Conservation (phyloP, 2,888 invertebrate genomes). For the Tetropium fuscum region DNA sequence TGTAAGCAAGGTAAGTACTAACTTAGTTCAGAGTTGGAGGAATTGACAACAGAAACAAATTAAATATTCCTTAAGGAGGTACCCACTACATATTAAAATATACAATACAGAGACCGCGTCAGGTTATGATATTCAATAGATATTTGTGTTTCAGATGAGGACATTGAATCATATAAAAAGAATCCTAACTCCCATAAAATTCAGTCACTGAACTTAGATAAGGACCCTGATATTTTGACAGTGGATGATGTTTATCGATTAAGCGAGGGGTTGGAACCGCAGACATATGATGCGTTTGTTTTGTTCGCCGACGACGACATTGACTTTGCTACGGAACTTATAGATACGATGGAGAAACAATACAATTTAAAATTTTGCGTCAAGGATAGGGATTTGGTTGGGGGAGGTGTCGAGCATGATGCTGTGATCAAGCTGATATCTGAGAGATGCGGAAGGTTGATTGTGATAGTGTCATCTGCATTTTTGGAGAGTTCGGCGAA, state of each 20-base stretch:
- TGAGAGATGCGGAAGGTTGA: constrained; percentile 81
- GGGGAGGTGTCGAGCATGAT: constrained; percentile 79
- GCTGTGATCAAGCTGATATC: constrained; percentile 80
- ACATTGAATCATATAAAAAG: constrained; percentile 46
- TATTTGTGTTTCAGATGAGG: constrained; percentile 49
- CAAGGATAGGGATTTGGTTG: constrained; percentile 79
- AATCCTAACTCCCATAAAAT: constrained; percentile 38
- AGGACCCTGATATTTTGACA: constrained; percentile 56
- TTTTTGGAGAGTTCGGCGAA: constrained; percentile 85
- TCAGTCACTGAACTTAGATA: constrained; percentile 43
- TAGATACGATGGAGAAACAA: constrained; percentile 72
- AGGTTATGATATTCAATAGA: constrained; percentile 2
- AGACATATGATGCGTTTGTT: constrained; percentile 83
- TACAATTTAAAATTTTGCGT: constrained; percentile 78
- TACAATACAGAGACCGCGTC: too few species aligned
- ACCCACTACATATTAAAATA: too few species aligned
- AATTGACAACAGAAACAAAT: too few species aligned
- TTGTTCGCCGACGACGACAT: constrained; percentile 81
- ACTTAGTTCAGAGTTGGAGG: too few species aligned
- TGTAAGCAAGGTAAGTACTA: too few species aligned
- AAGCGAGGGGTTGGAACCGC: constrained; percentile 59
- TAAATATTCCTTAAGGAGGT: too few species aligned
- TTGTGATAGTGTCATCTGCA: constrained; percentile 82
- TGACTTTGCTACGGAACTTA: constrained; percentile 75
- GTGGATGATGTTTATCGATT: constrained; percentile 55